phyloP scores from a whole-genome alignment of 2,888 invertebrate genomes.

The Odontomyia ornata region DNA sequence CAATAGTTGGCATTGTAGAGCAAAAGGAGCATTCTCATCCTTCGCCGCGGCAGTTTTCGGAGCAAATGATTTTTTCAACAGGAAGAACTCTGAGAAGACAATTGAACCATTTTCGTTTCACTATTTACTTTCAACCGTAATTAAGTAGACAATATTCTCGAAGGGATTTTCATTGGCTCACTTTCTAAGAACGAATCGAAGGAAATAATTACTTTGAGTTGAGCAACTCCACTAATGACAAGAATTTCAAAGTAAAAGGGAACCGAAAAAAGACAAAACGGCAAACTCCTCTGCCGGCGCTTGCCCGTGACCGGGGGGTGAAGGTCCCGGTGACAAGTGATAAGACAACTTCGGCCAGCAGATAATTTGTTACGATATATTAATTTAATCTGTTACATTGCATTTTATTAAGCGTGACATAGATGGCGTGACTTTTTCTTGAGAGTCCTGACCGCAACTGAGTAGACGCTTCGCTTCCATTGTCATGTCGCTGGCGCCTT shows the following conservation, averaged over 20 bases:
- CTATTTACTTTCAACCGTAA: conserved; percentile 50
- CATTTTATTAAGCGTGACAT: too few species aligned
- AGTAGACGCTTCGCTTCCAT: too few species aligned
- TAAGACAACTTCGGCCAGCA: neutral
- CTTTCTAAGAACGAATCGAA: conserved; percentile 43
- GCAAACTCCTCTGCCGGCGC: neutral
- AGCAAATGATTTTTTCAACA: conserved; percentile 35
- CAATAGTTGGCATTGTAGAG: conserved; percentile 33
- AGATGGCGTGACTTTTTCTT: too few species aligned
- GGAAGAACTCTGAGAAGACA: conserved; percentile 31
- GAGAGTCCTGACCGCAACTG: too few species aligned
- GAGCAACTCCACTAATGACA: conserved; percentile 30
- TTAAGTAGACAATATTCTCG: conserved; percentile 46
- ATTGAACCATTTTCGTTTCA: conserved; percentile 44
- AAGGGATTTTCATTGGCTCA: conserved; percentile 48
- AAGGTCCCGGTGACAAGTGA: neutral
- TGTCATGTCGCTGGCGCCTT: too few species aligned
- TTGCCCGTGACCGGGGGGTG: neutral
- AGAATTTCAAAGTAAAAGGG: conserved; percentile 5
- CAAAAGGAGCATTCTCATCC: conserved; percentile 42
- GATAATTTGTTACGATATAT: conserved; percentile 22
- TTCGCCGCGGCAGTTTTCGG: conserved; percentile 44
- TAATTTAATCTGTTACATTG: conserved; percentile 8
- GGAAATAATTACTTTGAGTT: conserved; percentile 42
- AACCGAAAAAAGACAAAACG: neutral